Conservation (phyloP, 2,113 vertebrate species). For the Garra rufa region DNA sequence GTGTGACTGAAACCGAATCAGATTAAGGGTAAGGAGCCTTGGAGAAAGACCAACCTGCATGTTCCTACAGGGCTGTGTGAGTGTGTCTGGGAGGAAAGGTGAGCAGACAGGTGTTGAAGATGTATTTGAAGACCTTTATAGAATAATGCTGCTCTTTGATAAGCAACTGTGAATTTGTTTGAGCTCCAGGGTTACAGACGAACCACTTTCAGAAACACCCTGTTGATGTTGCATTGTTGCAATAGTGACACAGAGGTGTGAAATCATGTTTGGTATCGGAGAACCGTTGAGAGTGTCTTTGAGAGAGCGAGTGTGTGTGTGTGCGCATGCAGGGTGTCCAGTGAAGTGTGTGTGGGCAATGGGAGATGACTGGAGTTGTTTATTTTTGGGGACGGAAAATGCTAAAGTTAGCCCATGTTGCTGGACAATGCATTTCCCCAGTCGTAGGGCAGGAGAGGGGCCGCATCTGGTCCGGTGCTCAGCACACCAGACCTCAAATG, state of each 20-base stretch:
- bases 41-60: constrained; percentile 30
- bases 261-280: constrained; percentile 47
- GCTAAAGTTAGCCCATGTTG: constrained; percentile 76
- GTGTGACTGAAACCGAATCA: constrained; percentile 42
- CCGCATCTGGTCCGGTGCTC: constrained; percentile 13
- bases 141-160: constrained; percentile 2
- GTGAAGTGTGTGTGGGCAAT: constrained; percentile 32
- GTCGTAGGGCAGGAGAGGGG: constrained; percentile 16
- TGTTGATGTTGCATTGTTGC: constrained; percentile 30
- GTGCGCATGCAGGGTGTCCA: constrained; percentile 31
- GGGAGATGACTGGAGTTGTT: constrained; percentile 64
- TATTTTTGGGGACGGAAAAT: constrained; percentile 76
- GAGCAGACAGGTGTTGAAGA: constrained; percentile 28
- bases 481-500: background rate
- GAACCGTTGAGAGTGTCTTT: constrained; percentile 33
- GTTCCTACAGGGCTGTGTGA: constrained; percentile 47
- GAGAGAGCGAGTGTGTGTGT: background rate
- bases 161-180: background rate
- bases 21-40: constrained; percentile 54
- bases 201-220: constrained; percentile 10
- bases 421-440: constrained; percentile 68
- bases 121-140: constrained; percentile 10
- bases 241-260: constrained; percentile 40
- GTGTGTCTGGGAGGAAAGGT: constrained; percentile 39
- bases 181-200: constrained; percentile 16